Evolutionary conservation across 2,888 invertebrate genomes (phyloP), one percentile per base, ranked within the genome.

Genomic region (Caradrina clavipalpis): DNA sequence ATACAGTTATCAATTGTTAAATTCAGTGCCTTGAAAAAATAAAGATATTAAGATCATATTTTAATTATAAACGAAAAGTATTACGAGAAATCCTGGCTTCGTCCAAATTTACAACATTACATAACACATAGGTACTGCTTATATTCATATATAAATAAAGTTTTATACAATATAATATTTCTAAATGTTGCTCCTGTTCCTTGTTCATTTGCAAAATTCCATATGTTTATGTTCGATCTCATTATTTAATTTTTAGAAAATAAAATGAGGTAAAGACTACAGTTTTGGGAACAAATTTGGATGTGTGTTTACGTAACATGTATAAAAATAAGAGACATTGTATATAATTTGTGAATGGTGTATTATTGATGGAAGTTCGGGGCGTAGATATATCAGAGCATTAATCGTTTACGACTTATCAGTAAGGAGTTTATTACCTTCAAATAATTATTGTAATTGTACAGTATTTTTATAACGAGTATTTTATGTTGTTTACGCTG

Each of bases 191-290:
- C 73, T 82, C 76, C 88, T 84, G 88, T 87, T 89, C 89, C 89
- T 89, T 86, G 86, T 88, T 90, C 89, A 88, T 88, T 87, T 88
- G 87, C 90, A 89, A 93, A 92, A 93, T 93, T 94, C 93, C 94
- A 91, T 92, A 91, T 89, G 92, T 94, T 93, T 94, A 93, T 91
- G 93, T 95, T 94, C 94, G 95, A 96, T 96, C 95, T 96, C 95
- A 96, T 95, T 95, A 95, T 95, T 95, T 96, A 95, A 95, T 94
- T 94, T 94, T 94, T 95, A 95, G 95, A 95, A 95, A 95, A 92
- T 94, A 94, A 92, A 94, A 92, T 92, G 95, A 95, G 95, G 92
- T 95, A 95, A 95, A 95, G 95, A 95, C 95, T 95, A 94, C 95
- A 95, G 93, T 94, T 94, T 94, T 93, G 95, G 95, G 95, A 95